Evolutionary conservation across 2,888 invertebrate species (phyloP).

Genomic region (Lasioglossum villosulum): DNA sequence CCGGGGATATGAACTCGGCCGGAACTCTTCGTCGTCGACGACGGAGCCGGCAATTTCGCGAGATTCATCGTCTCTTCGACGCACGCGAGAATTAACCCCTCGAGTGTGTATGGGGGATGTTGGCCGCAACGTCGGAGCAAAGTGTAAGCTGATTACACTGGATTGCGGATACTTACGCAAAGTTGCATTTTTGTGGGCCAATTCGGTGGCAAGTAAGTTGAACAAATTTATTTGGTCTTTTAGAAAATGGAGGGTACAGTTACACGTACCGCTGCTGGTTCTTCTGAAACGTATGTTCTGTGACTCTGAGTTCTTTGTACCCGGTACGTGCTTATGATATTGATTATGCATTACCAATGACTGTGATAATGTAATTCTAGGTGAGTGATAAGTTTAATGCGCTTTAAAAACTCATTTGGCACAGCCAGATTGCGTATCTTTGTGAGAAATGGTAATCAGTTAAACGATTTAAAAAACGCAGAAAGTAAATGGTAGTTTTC

Average conservation of each 20-base stretch:
- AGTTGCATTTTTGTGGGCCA: neutral
- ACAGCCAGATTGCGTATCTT: neutral
- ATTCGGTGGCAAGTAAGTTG: neutral
- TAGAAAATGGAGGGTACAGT: neutral
- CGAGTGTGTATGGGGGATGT: neutral
- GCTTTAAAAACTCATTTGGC: neutral
- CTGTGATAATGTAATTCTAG: neutral
- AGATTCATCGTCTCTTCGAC: conserved; percentile 24
- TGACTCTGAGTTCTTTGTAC: neutral
- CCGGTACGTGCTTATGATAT: neutral
- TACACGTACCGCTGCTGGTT: neutral
- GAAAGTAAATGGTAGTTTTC: neutral
- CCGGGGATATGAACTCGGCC: conserved; percentile 32
- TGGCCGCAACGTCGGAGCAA: neutral
- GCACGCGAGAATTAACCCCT: neutral
- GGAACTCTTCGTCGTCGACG: neutral
- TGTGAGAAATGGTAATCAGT: neutral
- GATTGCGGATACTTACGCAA: neutral
- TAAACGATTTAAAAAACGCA: neutral
- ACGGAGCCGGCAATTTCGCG: neutral
- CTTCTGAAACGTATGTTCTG: neutral
- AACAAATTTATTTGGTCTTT: neutral
- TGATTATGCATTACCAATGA: neutral
- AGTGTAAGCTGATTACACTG: neutral
- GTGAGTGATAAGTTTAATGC: neutral